Base-by-base conservation (phyloP, 2,888 invertebrate genomes). In the Helicoverpa assulta region DNA sequence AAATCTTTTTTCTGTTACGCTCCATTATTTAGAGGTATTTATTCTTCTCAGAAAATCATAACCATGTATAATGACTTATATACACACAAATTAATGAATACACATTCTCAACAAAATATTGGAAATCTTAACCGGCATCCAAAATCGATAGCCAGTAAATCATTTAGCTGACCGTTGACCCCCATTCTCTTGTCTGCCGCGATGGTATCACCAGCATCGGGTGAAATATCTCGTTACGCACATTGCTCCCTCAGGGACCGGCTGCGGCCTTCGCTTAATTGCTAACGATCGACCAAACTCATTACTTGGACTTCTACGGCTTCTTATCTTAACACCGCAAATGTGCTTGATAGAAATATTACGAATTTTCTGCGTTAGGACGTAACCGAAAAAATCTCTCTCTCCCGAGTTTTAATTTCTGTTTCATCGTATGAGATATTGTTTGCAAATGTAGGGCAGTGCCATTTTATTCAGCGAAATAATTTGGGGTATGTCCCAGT, bases 221-320 rank as follows among this genome's bases (percentile, higher is more conserved):
- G 74, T 51, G 64, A 57, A 66, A n/a, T 47, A 47, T 81, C 73
- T 65, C 52, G 62, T 29, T 77, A 53, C 64, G 60, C 50, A 58
- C 29, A 60, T 71, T 66, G 12, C 14, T 16, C 73, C 68, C 70
- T 74, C 70, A 67, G 69, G 70, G 58, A 63, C 67, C 72, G 80
- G 85, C 85, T 83, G 86, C 85, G 70, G 80, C 63, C 75, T 62
- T 84, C 88, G 87, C 87, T 88, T 88, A 88, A 87, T 86, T 85
- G 85, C 82, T 83, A 85, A 86, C 87, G 85, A 86, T 78, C 79
- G 63, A 67, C 62, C 54, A 65, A 77, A 76, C 80, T 87, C 86
- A 83, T 88, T 88, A 85, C 73, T 80, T 52, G 73, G 65, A 82
- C 72, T 81, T 40, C 69, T 78, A 84, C 75, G 81, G 75, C 85